These are phyloP conservation scores for Lynx canadensis DNA, from an alignment of 2,113 vertebrate species.

Conservation along the genomic window DNA sequence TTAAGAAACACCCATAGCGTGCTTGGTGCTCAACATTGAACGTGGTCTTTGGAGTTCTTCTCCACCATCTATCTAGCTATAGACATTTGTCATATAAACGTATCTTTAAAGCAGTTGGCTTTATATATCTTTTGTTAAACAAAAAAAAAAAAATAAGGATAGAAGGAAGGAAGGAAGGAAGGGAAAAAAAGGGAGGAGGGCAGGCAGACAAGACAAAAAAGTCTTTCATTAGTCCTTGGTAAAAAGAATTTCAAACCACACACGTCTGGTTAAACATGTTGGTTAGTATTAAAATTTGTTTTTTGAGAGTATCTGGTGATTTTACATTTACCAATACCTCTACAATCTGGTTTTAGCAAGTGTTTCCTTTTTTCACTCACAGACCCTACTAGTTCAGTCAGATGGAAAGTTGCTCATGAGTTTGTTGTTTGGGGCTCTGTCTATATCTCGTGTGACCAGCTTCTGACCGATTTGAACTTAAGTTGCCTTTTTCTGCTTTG, in stretches of 20 bases:
- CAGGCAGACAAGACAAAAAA: slow-evolving; percentile 64
- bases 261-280: not conserved
- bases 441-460: not conserved
- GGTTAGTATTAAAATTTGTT: not conserved
- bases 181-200: not conserved
- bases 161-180: not conserved
- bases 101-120: slow-evolving; percentile 64
- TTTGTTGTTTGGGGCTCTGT: not conserved
- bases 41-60: slow-evolving; percentile 64
- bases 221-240: slow-evolving; percentile 76
- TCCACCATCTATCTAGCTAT: slow-evolving; percentile 79
- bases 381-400: not conserved
- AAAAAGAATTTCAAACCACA: slow-evolving; percentile 78
- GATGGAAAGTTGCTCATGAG: not conserved
- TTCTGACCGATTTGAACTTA: not conserved
- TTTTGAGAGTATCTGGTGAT: not conserved
- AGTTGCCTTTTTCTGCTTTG: not conserved
- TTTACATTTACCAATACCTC: not conserved
- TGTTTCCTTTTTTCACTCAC: not conserved
- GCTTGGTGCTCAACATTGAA: slow-evolving; percentile 71
- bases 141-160: not conserved
- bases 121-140: slow-evolving; percentile 57
- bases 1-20: slow-evolving; percentile 62
- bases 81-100: slow-evolving; percentile 75
- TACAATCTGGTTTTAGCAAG: not conserved